Conservation (phyloP, 2,888 invertebrate species). For the Diadromus collaris region DNA sequence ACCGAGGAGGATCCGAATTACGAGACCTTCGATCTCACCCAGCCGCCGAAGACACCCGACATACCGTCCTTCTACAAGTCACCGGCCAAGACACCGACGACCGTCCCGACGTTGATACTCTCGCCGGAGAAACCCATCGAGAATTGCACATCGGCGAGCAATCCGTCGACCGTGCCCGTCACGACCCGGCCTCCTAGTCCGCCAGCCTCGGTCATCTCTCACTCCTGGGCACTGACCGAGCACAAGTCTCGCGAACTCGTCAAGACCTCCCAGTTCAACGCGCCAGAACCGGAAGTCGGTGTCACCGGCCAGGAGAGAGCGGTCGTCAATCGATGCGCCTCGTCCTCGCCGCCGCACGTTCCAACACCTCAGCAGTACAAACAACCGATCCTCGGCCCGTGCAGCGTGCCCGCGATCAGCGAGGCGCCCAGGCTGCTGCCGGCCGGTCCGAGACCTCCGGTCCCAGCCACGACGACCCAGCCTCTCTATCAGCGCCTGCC, state of each 20-base stretch:
- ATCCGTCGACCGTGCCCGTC: constrained; percentile 1
- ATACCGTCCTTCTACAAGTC: constrained; percentile 82
- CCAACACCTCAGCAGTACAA: constrained; percentile 68
- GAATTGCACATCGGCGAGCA: constrained; percentile 53
- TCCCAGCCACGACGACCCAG: constrained; percentile 60
- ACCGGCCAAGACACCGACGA: constrained; percentile 74
- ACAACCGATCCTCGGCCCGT: constrained; percentile 67
- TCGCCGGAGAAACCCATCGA: constrained; percentile 62
- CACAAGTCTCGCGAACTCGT: constrained; percentile 76
- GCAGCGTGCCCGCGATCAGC: constrained; percentile 69
- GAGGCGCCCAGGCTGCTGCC: constrained; percentile 70
- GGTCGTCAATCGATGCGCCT: constrained; percentile 32
- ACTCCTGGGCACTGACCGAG: constrained; percentile 82
- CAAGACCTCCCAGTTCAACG: constrained; percentile 68
- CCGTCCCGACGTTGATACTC: constrained; percentile 66
- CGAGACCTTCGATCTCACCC: constrained; percentile 81
- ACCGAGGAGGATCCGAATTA: constrained; percentile 86
- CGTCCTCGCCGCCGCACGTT: constrained; percentile 62
- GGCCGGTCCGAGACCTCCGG: constrained; percentile 67
- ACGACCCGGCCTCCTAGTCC: constrained; percentile 73
- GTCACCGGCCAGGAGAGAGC: constrained; percentile 68
- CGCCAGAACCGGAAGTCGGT: constrained; percentile 65
- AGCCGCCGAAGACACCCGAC: constrained; percentile 82
- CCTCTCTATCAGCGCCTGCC: constrained; percentile 76
- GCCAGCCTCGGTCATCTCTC: constrained; percentile 81